A percentile compares a stretch with the other conserved stretches of the same genome.
These are phyloP conservation scores for Darevskia nairensis DNA, from an alignment of 2,797 vertebrate genomes.

Conservation along the genomic window DNA sequence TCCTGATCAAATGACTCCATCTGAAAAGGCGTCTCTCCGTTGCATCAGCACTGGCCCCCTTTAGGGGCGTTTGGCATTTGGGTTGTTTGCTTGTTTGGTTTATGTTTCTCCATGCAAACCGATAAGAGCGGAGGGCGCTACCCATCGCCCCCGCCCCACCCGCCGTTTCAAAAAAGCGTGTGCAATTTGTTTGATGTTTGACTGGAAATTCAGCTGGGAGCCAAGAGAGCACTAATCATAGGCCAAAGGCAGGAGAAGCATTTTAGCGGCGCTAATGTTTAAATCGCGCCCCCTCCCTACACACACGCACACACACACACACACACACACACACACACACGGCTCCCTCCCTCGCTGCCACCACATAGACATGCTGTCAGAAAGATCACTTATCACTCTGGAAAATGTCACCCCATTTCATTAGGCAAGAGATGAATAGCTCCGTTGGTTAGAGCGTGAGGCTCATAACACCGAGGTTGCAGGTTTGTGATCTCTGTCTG, in stretches of 20 bases:
- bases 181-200: not conserved
- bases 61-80: not conserved
- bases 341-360: not conserved
- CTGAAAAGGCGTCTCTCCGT: not conserved
- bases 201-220: slow-evolving; percentile 32
- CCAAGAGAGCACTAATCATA: not conserved
- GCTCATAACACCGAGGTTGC: too few species aligned
- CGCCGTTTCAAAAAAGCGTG: slow-evolving; percentile 5
- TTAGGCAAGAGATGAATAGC: too few species aligned
- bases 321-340: not conserved
- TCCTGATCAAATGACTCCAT: not conserved
- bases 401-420: slow-evolving; percentile 8
- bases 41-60: not conserved
- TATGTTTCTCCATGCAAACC: not conserved
- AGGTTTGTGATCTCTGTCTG: too few species aligned
- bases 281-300: not conserved
- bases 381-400: slow-evolving; percentile 3
- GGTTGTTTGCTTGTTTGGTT: not conserved
- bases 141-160: not conserved
- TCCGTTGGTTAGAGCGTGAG: too few species aligned
- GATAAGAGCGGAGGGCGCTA: not conserved
- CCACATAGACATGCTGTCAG: slow-evolving; percentile 4
- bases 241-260: not conserved
- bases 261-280: not conserved
- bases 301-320: not conserved